phyloP scores from a whole-genome alignment of 1,140 invertebrate genomes.

The Grapholita molesta region DNA sequence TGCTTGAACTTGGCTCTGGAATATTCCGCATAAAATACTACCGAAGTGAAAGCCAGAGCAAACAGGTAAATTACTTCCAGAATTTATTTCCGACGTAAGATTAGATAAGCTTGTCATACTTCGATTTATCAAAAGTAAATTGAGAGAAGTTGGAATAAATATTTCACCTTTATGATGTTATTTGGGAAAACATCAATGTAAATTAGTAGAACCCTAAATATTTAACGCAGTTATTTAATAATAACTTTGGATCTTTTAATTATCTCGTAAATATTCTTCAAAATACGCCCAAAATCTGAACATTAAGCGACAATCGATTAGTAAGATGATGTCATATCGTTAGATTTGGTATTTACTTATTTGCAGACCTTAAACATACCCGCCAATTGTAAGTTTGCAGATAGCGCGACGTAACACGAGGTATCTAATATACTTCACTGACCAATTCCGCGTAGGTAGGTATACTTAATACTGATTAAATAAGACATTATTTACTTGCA shows the following conservation, averaged over 20 bases:
- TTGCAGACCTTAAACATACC: background rate
- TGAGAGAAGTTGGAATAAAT: too few relatives aligned
- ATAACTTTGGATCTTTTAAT: too few relatives aligned
- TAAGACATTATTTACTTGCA: background rate
- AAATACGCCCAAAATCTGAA: background rate
- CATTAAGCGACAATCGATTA: background rate
- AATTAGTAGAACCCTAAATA: too few relatives aligned
- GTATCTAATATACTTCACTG: background rate
- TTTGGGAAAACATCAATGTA: too few relatives aligned
- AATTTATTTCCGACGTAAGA: background rate
- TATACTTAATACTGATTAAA: background rate
- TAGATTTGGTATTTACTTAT: background rate
- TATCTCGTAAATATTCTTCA: too few relatives aligned
- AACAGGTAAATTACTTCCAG: background rate
- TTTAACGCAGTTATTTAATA: too few relatives aligned
- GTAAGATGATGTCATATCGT: background rate
- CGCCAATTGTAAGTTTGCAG: background rate
- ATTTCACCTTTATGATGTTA: too few relatives aligned
- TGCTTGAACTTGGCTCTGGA: slow-evolving; percentile 14
- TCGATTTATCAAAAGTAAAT: too few relatives aligned
- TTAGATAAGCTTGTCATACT: too few relatives aligned
- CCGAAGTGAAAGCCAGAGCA: slow-evolving; percentile 7
- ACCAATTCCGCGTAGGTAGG: background rate
- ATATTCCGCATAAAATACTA: background rate
- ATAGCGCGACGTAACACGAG: background rate